Evolutionary conservation across 1,140 invertebrate genomes (phyloP), one percentile per base, ranked within the genome.

Genomic region (Tetramorium parvispinum): DNA sequence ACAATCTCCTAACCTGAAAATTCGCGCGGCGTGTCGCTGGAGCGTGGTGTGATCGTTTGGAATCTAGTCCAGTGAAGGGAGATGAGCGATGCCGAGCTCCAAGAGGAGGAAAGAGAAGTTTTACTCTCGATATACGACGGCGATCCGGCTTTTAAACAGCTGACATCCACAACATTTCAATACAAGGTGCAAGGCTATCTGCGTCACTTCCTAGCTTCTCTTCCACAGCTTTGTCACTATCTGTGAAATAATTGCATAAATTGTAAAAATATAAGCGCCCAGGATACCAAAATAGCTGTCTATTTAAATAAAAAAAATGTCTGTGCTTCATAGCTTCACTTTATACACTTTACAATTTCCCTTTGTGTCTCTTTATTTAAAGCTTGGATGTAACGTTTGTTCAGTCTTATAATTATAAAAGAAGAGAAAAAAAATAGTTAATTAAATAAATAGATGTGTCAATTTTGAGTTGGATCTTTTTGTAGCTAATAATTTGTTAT

Each of bases 101-200:
- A 98, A 94, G 96, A 97, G 86, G 98, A 99, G 92, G 98, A 99
- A 95, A 95, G 97, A 75, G 98, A 99, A 96, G 98, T 98, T 0
- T 94, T 99, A 75, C 96, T 96, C 88, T 99, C 98, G 11, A 99
- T 99, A 92, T 99, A 99, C 95, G 98, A 99, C 91, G 98, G 98
- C 21, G 98, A 99, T 95, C 94, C 96, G 27, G 96, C 96, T 85
- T 99, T 99, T 92, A 98, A 98, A 94, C 96, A 98, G 95, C 93
- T 98, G 37, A 96, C 97, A 92, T 91, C 96, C 16, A 97, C 96
- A 46, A 97, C 96, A 53, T 99, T 98, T 96, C 98, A 99, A 92
- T 99, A 99, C 93, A 99, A 99, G 96, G 98, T 99, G 95, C 93
- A 13, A 78, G 18, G 13, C 46, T 32, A 2, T 27, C 5, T 57